A percentile compares a stretch with the other conserved stretches of the same genome.
Conservation (phyloP, 2,888 invertebrate species). For the Chironomus tentans region DNA sequence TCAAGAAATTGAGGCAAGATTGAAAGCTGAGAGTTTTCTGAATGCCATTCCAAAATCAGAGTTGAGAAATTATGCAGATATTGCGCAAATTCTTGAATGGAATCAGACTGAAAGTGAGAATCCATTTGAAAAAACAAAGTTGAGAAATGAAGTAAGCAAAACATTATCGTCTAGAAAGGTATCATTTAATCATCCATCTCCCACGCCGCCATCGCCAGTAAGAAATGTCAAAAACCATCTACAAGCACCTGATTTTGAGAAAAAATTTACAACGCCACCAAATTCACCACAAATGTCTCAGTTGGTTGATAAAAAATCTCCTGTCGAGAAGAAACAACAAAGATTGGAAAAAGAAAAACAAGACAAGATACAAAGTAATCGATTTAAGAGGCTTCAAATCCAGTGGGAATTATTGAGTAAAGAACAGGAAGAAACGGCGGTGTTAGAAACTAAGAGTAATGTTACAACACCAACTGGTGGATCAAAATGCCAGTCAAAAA, state of each 20-base stretch:
- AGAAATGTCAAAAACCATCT: neutral
- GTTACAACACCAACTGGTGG: slow-evolving; percentile 40
- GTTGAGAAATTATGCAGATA: slow-evolving; percentile 42
- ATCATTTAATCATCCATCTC: slow-evolving; percentile 37
- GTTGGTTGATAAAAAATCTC: slow-evolving; percentile 44
- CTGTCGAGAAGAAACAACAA: slow-evolving; percentile 47
- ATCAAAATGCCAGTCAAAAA: slow-evolving; percentile 36
- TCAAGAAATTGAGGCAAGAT: slow-evolving; percentile 40
- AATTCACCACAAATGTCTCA: slow-evolving; percentile 66
- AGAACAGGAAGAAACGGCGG: slow-evolving; percentile 36
- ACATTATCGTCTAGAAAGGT: slow-evolving; percentile 42
- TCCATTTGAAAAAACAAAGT: slow-evolving; percentile 37
- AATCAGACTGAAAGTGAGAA: slow-evolving; percentile 36
- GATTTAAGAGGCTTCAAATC: slow-evolving; percentile 42
- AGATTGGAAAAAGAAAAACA: slow-evolving; percentile 33
- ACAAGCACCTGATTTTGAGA: slow-evolving; percentile 27
- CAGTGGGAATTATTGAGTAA: slow-evolving; percentile 43
- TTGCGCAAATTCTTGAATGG: slow-evolving; percentile 40
- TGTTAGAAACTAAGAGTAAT: slow-evolving; percentile 37
- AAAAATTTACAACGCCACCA: slow-evolving; percentile 53
- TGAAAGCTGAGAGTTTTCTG: slow-evolving; percentile 40
- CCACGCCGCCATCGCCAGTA: neutral
- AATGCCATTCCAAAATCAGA: slow-evolving; percentile 41
- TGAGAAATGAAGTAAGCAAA: slow-evolving; percentile 42
- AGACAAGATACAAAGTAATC: slow-evolving; percentile 41